phyloP scores from a whole-genome alignment of 2,113 vertebrate species.

The Rissa tridactyla region DNA sequence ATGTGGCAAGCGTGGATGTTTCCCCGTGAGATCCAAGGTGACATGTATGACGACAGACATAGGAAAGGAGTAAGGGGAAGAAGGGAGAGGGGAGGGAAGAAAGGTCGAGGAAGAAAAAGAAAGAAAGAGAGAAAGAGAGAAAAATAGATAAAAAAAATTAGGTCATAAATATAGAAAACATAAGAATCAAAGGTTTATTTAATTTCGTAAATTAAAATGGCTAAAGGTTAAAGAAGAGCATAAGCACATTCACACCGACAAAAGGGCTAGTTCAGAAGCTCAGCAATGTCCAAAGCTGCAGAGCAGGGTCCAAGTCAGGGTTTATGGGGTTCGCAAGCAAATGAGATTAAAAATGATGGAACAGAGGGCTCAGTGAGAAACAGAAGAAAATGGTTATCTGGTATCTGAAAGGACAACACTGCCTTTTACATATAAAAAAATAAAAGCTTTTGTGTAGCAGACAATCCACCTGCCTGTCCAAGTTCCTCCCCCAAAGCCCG shows the following conservation, averaged over 20 bases:
- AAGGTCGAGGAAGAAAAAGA: constrained; percentile 51
- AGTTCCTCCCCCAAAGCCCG: not conserved
- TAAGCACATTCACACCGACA: constrained; percentile 52
- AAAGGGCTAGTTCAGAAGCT: constrained; percentile 67
- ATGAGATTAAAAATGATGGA: constrained; percentile 63
- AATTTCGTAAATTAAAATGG: constrained; percentile 80
- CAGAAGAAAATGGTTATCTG: not conserved
- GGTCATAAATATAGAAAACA: constrained; percentile 92
- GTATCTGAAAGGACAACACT: constrained; percentile 18
- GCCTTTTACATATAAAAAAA: not conserved
- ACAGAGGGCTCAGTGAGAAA: constrained; percentile 8
- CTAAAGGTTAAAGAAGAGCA: constrained; percentile 73
- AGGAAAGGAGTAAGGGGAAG: constrained; percentile 54
- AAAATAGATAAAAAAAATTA: constrained; percentile 91
- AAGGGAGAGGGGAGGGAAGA: constrained; percentile 56
- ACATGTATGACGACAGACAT: constrained; percentile 77
- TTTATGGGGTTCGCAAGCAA: constrained; percentile 58
- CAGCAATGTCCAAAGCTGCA: constrained; percentile 75
- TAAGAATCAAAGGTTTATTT: constrained; percentile 86
- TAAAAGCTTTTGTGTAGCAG: not conserved
- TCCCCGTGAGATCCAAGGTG: constrained; percentile 86
- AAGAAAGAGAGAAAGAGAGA: constrained; percentile 66
- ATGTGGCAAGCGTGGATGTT: constrained; percentile 77
- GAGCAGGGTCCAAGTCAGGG: constrained; percentile 55
- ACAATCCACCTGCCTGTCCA: not conserved